These are phyloP conservation scores for Selenia dentaria DNA, from an alignment of 2,888 invertebrate species.

Conservation along the genomic window DNA sequence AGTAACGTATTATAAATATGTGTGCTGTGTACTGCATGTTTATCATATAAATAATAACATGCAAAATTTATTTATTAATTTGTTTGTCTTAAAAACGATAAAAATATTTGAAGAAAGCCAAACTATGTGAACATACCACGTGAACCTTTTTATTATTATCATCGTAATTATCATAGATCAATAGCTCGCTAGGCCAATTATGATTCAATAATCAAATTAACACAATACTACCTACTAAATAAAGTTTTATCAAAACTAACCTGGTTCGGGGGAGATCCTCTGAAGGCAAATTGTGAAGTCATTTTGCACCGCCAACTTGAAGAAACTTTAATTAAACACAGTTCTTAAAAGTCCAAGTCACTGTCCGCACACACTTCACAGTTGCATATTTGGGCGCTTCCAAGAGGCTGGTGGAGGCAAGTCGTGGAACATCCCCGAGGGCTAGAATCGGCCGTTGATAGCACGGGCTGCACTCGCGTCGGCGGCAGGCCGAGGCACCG, in stretches of 20 bases:
- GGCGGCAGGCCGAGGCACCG: constrained; percentile 45
- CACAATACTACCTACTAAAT: background rate
- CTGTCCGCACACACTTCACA: constrained; percentile 66
- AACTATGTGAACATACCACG: constrained; percentile 28
- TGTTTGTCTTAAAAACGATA: no score
- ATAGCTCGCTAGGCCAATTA: constrained; percentile 53
- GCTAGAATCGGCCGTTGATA: constrained; percentile 34
- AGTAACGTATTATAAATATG: no score
- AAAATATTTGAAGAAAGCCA: no score
- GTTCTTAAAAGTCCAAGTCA: constrained; percentile 60
- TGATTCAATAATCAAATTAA: background rate
- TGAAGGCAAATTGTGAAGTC: constrained; percentile 82
- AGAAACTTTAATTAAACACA: constrained; percentile 58
- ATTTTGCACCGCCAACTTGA: constrained; percentile 60
- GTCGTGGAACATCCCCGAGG: constrained; percentile 48
- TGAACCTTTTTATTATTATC: background rate
- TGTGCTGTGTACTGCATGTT: no score
- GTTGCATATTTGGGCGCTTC: constrained; percentile 64
- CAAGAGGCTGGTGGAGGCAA: constrained; percentile 41
- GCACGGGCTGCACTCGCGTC: constrained; percentile 59
- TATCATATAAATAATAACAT: no score
- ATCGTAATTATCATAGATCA: constrained; percentile 8
- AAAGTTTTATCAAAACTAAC: constrained; percentile 47
- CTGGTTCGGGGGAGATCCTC: constrained; percentile 83
- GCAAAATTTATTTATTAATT: no score